Conservation (phyloP, 2,888 invertebrate species). For the Branchellion lobata region DNA sequence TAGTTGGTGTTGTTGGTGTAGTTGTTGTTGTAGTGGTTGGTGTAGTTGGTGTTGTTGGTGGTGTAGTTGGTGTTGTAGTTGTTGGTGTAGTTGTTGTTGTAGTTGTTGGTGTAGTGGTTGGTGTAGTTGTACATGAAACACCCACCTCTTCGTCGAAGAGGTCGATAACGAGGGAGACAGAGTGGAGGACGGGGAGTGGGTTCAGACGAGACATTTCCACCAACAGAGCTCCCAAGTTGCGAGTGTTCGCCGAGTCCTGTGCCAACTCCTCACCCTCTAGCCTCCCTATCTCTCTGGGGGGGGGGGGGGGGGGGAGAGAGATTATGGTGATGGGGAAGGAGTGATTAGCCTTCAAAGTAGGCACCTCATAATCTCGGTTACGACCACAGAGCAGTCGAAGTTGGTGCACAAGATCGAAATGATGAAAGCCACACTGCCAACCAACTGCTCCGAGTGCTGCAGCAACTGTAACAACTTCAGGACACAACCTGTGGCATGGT, state of each 20-base stretch:
- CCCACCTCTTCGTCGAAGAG: constrained; percentile 67
- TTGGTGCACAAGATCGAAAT: constrained; percentile 72
- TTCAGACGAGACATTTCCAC: constrained; percentile 69
- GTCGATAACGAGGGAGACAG: constrained; percentile 68
- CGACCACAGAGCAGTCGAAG: constrained; percentile 71
- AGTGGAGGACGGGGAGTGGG: constrained; percentile 68
- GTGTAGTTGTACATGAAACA: neutral
- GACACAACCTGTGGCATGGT: constrained; percentile 50
- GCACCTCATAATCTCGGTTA: constrained; percentile 71
- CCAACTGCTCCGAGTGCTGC: constrained; percentile 75
- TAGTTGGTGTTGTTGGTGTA: constrained; percentile 5
- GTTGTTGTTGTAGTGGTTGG: neutral
- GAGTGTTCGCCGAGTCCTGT: constrained; percentile 62
- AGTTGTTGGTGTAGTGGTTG: neutral
- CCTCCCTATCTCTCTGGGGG: constrained; percentile 68
- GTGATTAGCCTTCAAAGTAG: too few relatives aligned
- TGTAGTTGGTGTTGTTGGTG: neutral
- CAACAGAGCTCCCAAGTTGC: constrained; percentile 67
- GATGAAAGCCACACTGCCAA: constrained; percentile 71
- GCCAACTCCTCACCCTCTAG: constrained; percentile 68
- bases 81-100: constrained; percentile 10
- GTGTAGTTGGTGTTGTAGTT: neutral
- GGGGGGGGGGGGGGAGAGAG: neutral
- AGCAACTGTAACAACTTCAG: constrained; percentile 69
- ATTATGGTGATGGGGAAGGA: neutral